These are phyloP conservation scores for Leptocoma aspasia DNA, from an alignment of 2,113 vertebrate species.

Conservation along the genomic window DNA sequence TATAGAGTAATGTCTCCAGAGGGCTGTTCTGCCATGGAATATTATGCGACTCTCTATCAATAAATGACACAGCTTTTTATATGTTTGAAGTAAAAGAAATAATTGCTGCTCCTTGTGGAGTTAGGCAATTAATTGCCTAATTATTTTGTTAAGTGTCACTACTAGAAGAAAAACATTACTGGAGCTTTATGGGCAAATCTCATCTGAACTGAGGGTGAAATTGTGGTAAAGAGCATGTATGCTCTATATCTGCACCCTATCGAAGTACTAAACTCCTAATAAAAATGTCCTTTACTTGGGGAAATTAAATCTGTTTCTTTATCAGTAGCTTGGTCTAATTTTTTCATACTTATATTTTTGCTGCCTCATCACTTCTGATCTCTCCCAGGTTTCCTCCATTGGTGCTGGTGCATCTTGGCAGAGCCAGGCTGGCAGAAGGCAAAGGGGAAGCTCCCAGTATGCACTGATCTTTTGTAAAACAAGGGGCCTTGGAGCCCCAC, in stretches of 20 bases:
- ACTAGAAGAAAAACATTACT: slow-evolving; percentile 50
- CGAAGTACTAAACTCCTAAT: neutral
- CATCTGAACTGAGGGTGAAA: neutral
- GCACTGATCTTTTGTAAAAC: neutral
- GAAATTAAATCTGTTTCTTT: neutral
- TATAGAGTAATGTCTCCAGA: slow-evolving; percentile 48
- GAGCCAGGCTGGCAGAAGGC: neutral
- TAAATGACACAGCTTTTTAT: slow-evolving; percentile 54
- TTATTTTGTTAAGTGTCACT: slow-evolving; percentile 60
- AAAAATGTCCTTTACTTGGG: neutral
- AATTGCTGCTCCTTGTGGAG: slow-evolving; percentile 42
- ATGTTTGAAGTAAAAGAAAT: slow-evolving; percentile 45
- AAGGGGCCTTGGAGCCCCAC: neutral
- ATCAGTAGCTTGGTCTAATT: neutral
- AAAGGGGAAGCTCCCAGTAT: accelerated
- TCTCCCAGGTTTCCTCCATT: accelerated
- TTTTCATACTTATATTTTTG: neutral
- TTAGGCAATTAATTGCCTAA: slow-evolving; percentile 50
- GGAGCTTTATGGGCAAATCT: slow-evolving; percentile 26
- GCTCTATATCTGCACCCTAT: neutral
- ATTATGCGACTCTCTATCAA: slow-evolving; percentile 35
- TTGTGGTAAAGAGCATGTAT: slow-evolving; percentile 15
- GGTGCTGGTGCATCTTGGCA: neutral
- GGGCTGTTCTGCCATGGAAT: slow-evolving; percentile 30
- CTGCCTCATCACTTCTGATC: neutral